These are phyloP conservation scores for Pissodes strobi DNA, from an alignment of 1,140 invertebrate species.

Conservation along the genomic window DNA sequence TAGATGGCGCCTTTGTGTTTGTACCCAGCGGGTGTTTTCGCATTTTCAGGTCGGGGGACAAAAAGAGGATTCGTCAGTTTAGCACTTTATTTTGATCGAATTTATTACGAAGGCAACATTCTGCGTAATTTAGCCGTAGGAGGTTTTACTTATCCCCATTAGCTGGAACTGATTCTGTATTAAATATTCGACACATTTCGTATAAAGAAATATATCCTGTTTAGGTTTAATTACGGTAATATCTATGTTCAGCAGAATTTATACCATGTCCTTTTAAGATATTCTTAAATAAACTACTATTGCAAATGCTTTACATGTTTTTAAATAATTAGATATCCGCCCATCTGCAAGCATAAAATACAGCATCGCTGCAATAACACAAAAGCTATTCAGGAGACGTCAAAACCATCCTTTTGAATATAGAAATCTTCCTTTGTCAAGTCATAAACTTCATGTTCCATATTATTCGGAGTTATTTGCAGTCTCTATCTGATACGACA, in stretches of 20 bases:
- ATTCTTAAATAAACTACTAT: too few relatives aligned
- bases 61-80: constrained; percentile 16
- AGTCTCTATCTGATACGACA: not conserved
- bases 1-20: constrained; percentile 21
- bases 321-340: too few relatives aligned
- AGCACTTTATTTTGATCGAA: constrained; percentile 16
- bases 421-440: constrained; percentile 5
- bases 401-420: not conserved
- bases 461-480: constrained; percentile 3
- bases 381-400: not conserved
- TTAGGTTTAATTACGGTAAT: too few relatives aligned
- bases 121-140: constrained; percentile 9
- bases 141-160: too few relatives aligned
- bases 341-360: not conserved
- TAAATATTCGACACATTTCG: too few relatives aligned
- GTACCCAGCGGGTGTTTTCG: constrained; percentile 9
- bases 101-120: constrained; percentile 19
- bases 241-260: too few relatives aligned
- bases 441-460: constrained; percentile 4
- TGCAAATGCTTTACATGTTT: too few relatives aligned
- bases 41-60: constrained; percentile 11
- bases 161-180: too few relatives aligned
- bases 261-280: too few relatives aligned
- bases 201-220: too few relatives aligned
- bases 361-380: not conserved